Base-by-base conservation (phyloP, 2,888 invertebrate genomes). In the Tenthredo notha region DNA sequence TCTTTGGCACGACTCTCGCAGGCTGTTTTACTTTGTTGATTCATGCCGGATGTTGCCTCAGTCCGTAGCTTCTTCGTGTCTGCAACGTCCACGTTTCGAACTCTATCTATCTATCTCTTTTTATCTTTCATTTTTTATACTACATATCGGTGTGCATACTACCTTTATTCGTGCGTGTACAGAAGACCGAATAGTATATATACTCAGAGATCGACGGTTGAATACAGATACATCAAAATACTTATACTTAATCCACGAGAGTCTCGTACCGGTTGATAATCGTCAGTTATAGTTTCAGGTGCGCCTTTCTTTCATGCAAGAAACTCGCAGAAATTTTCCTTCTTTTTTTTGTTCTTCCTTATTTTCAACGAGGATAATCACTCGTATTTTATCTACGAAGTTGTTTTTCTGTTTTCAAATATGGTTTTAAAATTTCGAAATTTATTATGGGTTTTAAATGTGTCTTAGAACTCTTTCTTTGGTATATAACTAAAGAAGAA, bases 21-120 rank as follows among this genome's bases (percentile, higher is more conserved):
- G 77, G 87, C 90, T 90, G 91, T 92, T 92, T 90, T 90, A 89
- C 90, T 89, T 87, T 86, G 92, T 92, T 92, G 92, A 92, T 92
- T 93, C 92, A 92, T 90, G 90, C 93, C 92, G 93, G 92, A 93
- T 93, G 92, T 93, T 93, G 91, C 92, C 90, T 90, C 91, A 92
- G 90, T 77, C 82, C 87, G 86, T 83, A 87, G 86, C 43, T n/a
- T 54, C 54, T 70, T 43, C 65, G 43, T 47, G 67, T 33, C 65
- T 67, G 82, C 33, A 29, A 7, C 67, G 29, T 67, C n/a, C 61
- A 47, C 83, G 83, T 25, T 83, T 29, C 25, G n/a, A 70, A 1
- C 1, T 33, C 29, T 33, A 33, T 67, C 33, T 25, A 1, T 43
- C n/a, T 47, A 1, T 43, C 25, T 47, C 9, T 70, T 18, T 80